phyloP scores from a whole-genome alignment of 2,113 vertebrate genomes.

The Brachypodius melanocephalos region DNA sequence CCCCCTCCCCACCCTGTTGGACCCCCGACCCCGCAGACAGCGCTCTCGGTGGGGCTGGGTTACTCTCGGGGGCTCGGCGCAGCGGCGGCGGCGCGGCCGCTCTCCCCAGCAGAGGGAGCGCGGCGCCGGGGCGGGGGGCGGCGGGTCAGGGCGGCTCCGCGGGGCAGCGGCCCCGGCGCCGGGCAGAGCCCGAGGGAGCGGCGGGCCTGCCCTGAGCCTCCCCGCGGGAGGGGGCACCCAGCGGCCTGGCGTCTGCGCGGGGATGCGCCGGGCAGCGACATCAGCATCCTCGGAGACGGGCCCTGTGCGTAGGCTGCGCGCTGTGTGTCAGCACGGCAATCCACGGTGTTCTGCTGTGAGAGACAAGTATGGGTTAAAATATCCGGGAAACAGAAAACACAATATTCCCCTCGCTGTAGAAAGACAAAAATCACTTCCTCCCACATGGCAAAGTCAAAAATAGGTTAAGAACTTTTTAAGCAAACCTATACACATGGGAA shows the following conservation, averaged over 20 bases:
- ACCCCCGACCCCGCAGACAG: neutral
- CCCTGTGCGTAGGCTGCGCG: fast-evolving
- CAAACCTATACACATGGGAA: neutral
- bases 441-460: neutral
- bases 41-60: neutral
- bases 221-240: neutral
- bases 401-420: neutral
- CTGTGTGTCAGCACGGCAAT: neutral
- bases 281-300: neutral
- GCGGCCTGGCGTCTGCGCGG: neutral
- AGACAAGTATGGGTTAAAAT: neutral
- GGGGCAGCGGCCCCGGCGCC: neutral
- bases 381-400: neutral
- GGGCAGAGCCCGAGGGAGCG: neutral
- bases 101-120: slow-evolving; percentile 63
- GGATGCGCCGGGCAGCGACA: neutral
- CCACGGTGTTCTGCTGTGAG: neutral
- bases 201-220: neutral
- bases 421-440: neutral
- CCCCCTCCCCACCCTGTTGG: no score
- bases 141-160: neutral
- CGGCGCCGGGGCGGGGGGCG: neutral
- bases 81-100: neutral
- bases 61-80: neutral
- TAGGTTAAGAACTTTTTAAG: neutral